A percentile compares a stretch with the other conserved stretches of the same genome.
These are phyloP conservation scores for Drosophila serrata DNA, from an alignment of 1,140 invertebrate genomes.

Conservation along the genomic window DNA sequence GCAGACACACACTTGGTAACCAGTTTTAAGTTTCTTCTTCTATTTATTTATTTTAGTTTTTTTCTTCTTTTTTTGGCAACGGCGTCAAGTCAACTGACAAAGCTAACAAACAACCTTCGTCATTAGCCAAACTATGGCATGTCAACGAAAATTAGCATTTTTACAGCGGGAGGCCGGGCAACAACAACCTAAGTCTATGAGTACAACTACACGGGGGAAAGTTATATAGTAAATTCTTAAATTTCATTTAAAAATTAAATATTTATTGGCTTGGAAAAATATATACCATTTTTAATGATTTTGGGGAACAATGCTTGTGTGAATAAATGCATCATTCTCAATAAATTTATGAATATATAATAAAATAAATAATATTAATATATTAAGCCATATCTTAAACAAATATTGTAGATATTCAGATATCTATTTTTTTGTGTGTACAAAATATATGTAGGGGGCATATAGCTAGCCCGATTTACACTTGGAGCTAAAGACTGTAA, in stretches of 20 bases:
- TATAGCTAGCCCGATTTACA: conserved; percentile 51
- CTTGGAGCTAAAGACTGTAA: conserved; percentile 25
- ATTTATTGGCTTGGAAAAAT: neutral
- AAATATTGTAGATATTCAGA: too few relatives aligned
- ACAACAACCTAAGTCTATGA: conserved; percentile 29
- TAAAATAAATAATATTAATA: too few relatives aligned
- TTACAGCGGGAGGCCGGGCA: conserved; percentile 55
- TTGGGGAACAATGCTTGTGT: neutral
- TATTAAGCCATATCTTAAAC: too few relatives aligned
- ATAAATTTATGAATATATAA: too few relatives aligned
- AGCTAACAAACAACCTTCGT: conserved; percentile 81
- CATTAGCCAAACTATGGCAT: conserved; percentile 83
- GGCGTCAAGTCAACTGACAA: conserved; percentile 75
- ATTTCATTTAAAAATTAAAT: neutral
- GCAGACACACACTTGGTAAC: conserved; percentile 47
- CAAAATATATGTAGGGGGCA: conserved; percentile 18
- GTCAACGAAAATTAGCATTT: conserved; percentile 82
- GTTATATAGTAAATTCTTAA: neutral
- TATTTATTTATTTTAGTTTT: conserved; percentile 35
- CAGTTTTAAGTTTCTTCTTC: conserved; percentile 58
- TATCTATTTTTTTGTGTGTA: conserved; percentile 9
- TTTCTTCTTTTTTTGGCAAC: conserved; percentile 54
- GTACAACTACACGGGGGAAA: conserved; percentile 29
- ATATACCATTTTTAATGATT: too few relatives aligned
- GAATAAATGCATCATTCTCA: neutral